Evolutionary conservation across 2,888 invertebrate genomes (phyloP).

Genomic region (Anodontia alba): DNA sequence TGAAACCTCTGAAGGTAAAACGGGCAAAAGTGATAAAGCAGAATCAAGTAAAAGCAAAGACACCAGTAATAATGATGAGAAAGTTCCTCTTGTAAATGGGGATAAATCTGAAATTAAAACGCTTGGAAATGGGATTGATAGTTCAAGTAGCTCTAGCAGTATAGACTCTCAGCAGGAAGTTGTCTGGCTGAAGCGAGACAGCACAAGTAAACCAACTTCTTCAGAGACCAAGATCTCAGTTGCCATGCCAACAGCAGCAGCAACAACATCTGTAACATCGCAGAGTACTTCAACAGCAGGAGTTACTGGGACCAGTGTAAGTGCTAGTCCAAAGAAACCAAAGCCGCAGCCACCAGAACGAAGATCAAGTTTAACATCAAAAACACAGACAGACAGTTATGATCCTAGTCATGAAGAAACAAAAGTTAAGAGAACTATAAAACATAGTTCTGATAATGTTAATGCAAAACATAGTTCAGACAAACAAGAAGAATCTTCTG

Average conservation of each 20-base stretch:
- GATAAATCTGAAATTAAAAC: constrained; percentile 5
- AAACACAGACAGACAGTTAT: constrained; percentile 47
- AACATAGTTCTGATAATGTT: neutral
- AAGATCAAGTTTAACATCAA: constrained; percentile 72
- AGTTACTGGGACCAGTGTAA: neutral
- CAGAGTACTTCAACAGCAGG: neutral
- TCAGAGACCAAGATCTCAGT: constrained; percentile 9
- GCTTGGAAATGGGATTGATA: constrained; percentile 64
- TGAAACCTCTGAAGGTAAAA: constrained; percentile 23
- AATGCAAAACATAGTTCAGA: neutral
- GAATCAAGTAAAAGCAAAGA: constrained; percentile 45
- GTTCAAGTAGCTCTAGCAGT: constrained; percentile 71
- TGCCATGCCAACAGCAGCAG: neutral
- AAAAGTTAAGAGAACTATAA: neutral
- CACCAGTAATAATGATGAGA: constrained; percentile 26
- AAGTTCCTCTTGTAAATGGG: neutral
- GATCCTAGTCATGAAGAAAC: neutral
- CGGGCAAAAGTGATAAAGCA: constrained; percentile 25
- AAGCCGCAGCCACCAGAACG: constrained; percentile 76
- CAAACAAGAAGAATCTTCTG: neutral
- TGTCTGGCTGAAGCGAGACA: constrained; percentile 47
- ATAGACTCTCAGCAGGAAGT: constrained; percentile 72
- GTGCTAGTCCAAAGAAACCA: constrained; percentile 57
- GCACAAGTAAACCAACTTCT: constrained; percentile 18
- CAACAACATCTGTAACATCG: neutral